Evolutionary conservation across 2,113 vertebrate genomes (phyloP).

Genomic region (Ondatra zibethicus): DNA sequence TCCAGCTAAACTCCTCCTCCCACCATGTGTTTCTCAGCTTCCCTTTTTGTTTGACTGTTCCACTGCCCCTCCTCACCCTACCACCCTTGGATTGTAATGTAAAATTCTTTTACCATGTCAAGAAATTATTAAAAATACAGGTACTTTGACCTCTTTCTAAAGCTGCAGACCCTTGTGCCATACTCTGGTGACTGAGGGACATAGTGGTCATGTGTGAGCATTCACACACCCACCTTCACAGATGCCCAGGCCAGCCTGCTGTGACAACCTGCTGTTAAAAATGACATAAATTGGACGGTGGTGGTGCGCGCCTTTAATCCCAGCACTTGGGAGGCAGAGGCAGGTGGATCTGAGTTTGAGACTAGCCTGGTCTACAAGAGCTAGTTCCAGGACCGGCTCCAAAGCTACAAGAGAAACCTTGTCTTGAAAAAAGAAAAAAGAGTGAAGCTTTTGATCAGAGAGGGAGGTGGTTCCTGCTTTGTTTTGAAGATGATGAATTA

Average conservation of each 20-base stretch:
- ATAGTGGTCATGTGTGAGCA: neutral
- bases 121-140: constrained; percentile 88
- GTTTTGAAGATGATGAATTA: constrained; percentile 18
- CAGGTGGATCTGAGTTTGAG: too few species aligned
- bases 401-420: too few species aligned
- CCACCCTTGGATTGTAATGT: constrained; percentile 82
- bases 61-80: constrained; percentile 53
- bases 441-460: constrained; percentile 37
- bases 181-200: constrained; percentile 60
- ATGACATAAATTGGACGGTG: too few species aligned
- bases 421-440: neutral
- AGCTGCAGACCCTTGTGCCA: constrained; percentile 71
- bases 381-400: too few species aligned
- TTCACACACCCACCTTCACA: neutral
- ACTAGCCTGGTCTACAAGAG: too few species aligned
- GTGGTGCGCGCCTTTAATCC: too few species aligned
- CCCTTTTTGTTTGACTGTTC: constrained; percentile 79
- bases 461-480: constrained; percentile 30
- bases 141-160: constrained; percentile 88
- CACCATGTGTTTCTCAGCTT: constrained; percentile 83
- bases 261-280: too few species aligned
- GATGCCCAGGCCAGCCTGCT: neutral
- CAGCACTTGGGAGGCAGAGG: too few species aligned
- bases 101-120: constrained; percentile 87
- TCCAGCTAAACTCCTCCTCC: constrained; percentile 62